Conservation (phyloP, 1,140 invertebrate species). For the Hyles vespertilio region DNA sequence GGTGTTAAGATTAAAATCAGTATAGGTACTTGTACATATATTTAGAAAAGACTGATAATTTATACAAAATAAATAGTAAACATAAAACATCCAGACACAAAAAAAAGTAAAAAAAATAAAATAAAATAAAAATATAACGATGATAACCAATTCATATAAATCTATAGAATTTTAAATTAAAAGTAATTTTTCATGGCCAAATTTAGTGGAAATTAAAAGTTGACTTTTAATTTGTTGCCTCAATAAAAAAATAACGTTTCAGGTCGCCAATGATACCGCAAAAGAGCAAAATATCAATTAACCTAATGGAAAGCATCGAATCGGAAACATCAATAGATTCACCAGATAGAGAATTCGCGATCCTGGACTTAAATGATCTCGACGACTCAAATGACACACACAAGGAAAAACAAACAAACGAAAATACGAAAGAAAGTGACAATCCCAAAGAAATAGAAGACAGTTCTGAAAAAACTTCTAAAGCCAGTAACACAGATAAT, state of each 20-base stretch:
- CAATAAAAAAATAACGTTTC: neutral
- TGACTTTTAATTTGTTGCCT: neutral
- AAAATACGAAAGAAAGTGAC: conserved; percentile 24
- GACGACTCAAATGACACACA: conserved; percentile 47
- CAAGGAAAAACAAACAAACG: conserved; percentile 21
- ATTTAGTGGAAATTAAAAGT: neutral
- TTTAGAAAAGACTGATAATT: no score
- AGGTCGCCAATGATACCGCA: conserved; percentile 68
- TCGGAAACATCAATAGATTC: conserved; percentile 72
- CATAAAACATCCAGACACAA: no score
- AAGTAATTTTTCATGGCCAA: no score
- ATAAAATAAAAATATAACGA: no score
- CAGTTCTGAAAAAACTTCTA: conserved; percentile 34
- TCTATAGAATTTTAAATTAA: no score
- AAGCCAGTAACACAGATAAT: conserved; percentile 35
- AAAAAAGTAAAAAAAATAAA: no score
- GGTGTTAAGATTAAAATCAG: no score
- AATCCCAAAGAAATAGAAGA: conserved; percentile 26
- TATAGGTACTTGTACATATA: no score
- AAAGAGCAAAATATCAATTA: conserved; percentile 73
- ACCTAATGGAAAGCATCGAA: conserved; percentile 73
- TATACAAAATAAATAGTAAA: no score
- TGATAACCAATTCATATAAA: no score
- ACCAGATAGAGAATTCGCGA: conserved; percentile 65
- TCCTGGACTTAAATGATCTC: conserved; percentile 61